These are phyloP conservation scores for Conger conger DNA, from an alignment of 2,113 vertebrate species.

Conservation along the genomic window DNA sequence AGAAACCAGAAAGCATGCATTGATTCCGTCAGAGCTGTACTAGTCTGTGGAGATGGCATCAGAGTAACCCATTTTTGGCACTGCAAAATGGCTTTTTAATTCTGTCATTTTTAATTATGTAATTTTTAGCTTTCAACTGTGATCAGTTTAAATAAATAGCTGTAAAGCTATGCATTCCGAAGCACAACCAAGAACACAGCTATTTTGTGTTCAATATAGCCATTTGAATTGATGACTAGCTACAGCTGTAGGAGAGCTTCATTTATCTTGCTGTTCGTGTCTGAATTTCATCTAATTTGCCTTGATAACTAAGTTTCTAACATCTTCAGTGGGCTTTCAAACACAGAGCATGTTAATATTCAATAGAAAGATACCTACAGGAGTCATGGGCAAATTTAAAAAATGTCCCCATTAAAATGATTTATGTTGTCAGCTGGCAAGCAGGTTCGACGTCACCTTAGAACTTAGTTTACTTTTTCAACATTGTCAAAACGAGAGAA, in stretches of 20 bases:
- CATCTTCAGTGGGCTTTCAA: background rate
- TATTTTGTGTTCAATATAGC: background rate
- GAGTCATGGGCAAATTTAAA: background rate
- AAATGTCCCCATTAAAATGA: background rate
- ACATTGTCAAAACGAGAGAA: background rate
- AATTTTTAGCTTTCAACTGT: background rate
- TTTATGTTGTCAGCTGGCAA: background rate
- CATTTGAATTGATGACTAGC: background rate
- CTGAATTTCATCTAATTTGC: background rate
- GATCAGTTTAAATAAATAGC: background rate
- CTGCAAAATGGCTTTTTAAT: no score
- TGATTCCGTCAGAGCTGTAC: background rate
- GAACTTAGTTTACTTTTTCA: background rate
- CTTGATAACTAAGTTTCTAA: background rate
- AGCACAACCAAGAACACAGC: background rate
- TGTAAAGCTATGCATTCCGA: background rate
- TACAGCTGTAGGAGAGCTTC: background rate
- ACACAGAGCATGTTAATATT: background rate
- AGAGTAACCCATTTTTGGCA: background rate
- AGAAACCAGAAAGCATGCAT: background rate
- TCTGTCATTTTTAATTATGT: background rate
- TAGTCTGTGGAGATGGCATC: background rate
- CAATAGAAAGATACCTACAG: background rate
- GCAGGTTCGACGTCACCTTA: background rate
- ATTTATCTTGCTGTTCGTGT: background rate